phyloP scores from a whole-genome alignment of 2,797 vertebrate genomes.

The Cetoscarus ocellatus region DNA sequence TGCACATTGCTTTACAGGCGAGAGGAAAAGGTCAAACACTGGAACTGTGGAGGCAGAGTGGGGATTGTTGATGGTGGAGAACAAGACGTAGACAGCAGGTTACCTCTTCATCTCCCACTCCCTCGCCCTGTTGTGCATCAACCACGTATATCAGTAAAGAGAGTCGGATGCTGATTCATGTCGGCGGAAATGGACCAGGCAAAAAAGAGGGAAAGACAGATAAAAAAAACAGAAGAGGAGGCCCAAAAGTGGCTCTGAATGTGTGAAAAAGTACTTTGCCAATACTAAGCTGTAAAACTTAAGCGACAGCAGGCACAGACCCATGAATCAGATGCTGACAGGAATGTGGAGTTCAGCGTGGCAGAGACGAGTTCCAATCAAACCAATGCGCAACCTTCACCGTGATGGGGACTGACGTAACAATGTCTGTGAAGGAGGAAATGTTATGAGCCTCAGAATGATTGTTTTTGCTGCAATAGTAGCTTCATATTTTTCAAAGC shows the following conservation, averaged over 20 bases:
- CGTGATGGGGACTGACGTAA: constrained; percentile 29
- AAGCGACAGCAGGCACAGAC: constrained; percentile 76
- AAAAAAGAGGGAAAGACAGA: constrained; percentile 49
- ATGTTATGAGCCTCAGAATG: constrained; percentile 12
- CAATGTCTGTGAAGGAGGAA: constrained; percentile 34
- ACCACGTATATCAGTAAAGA: constrained; percentile 36
- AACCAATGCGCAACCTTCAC: constrained; percentile 55
- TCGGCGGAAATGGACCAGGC: constrained; percentile 62
- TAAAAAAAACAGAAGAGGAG: constrained; percentile 24
- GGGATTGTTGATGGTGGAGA: constrained; percentile 35
- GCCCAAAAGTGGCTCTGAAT: constrained; percentile 65
- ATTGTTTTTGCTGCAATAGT: constrained; percentile 32
- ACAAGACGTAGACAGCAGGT: constrained; percentile 53
- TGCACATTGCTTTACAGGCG: constrained; percentile 18
- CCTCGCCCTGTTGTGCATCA: constrained; percentile 55
- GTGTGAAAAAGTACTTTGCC: constrained; percentile 75
- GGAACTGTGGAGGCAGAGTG: constrained; percentile 29
- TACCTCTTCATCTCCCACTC: constrained; percentile 63
- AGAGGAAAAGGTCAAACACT: constrained; percentile 46
- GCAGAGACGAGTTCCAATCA: constrained; percentile 58
- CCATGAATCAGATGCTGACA: constrained; percentile 76
- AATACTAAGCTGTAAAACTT: constrained; percentile 72
- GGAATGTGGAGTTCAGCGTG: constrained; percentile 57
- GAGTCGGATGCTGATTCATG: constrained; percentile 72
- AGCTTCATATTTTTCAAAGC: constrained; percentile 31